phyloP scores from a whole-genome alignment of 2,113 vertebrate genomes.

The Loxodonta africana region DNA sequence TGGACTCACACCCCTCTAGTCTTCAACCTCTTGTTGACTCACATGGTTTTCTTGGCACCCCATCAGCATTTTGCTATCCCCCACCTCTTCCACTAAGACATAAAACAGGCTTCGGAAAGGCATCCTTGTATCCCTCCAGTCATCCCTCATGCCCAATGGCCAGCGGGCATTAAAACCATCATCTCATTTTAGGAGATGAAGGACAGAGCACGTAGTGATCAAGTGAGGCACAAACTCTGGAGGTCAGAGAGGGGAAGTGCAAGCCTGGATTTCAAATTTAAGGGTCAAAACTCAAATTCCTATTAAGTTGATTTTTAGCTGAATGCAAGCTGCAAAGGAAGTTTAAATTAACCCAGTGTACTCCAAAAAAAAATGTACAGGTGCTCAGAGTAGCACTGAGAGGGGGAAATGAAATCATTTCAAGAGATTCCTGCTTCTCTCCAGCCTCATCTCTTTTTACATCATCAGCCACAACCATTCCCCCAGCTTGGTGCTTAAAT shows the following conservation, averaged over 20 bases:
- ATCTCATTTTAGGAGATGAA: background rate
- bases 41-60: accelerated
- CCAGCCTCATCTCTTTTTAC: slow-evolving; percentile 47
- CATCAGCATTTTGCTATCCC: accelerated
- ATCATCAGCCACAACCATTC: slow-evolving; percentile 70
- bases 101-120: background rate
- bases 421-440: slow-evolving; percentile 61
- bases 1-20: accelerated
- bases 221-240: background rate
- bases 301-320: slow-evolving; percentile 41
- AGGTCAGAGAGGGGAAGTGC: accelerated
- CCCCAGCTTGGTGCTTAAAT: slow-evolving; percentile 72
- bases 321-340: slow-evolving; percentile 1
- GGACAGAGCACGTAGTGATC: accelerated
- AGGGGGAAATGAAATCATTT: slow-evolving; percentile 78
- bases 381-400: slow-evolving; percentile 26
- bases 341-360: slow-evolving; percentile 76
- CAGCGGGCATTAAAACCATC: background rate
- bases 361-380: slow-evolving; percentile 56
- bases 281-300: background rate
- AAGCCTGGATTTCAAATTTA: background rate
- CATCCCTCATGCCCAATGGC: accelerated
- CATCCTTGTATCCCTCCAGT: accelerated
- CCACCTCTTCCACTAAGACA: too few species aligned
- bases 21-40: accelerated